Conservation (phyloP, 1,140 invertebrate genomes). For the Batillaria attramentaria region DNA sequence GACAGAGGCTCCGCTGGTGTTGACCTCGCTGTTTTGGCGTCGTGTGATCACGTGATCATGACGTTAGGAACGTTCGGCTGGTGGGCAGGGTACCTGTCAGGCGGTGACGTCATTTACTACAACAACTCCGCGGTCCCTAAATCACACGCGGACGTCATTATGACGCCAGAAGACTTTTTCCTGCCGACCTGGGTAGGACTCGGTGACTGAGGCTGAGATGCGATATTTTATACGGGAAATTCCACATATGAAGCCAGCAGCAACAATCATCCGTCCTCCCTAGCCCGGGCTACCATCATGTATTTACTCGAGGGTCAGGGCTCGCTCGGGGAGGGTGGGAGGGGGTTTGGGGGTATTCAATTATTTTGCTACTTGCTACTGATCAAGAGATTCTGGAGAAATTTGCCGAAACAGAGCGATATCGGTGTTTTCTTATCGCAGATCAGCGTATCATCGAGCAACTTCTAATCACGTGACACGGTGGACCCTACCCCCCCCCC, state of each 20-base stretch:
- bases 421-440: too few relatives aligned
- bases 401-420: too few relatives aligned
- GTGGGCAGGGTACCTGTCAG: slow-evolving; percentile 62
- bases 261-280: too few relatives aligned
- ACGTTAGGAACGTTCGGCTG: slow-evolving; percentile 64
- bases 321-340: background rate
- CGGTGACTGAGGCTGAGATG: background rate
- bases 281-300: too few relatives aligned
- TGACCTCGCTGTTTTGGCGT: slow-evolving; percentile 58
- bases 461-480: too few relatives aligned
- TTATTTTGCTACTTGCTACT: background rate
- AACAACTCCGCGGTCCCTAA: background rate
- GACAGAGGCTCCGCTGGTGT: slow-evolving; percentile 44
- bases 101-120: slow-evolving; percentile 62
- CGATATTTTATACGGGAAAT: background rate
- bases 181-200: slow-evolving; percentile 5
- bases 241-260: background rate
- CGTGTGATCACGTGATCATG: slow-evolving; percentile 62
- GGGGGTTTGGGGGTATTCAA: background rate
- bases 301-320: background rate
- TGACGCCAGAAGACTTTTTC: background rate
- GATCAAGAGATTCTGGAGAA: too few relatives aligned
- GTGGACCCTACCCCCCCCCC: too few relatives aligned
- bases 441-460: too few relatives aligned
- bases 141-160: slow-evolving; percentile 7